Evolutionary conservation across 2,113 vertebrate species (phyloP), one percentile per base, ranked within the genome.

Genomic region (Oreotrochilus melanogaster): DNA sequence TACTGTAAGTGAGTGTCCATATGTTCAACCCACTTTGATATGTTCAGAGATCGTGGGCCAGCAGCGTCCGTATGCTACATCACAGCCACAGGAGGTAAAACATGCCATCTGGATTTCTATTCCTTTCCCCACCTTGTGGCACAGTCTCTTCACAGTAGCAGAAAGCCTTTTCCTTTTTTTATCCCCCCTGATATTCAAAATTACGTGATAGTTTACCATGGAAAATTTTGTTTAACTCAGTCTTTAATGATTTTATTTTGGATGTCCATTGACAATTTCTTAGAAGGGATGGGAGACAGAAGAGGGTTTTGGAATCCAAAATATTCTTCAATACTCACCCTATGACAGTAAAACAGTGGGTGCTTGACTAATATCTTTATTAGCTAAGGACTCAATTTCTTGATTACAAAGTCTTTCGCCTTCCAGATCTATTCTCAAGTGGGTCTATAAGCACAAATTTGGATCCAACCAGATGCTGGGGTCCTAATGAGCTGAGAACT

Each of bases 1-100:
- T 88, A 61, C 75, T 83, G 71, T 76, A 54, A 86, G 62, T 11
- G 10, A 88, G 88, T 54, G 92, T 95, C 96, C 95, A 88, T 95
- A 96, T 97, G 96, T 90, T 97, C 91, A 90, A 65, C 85, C 90
- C 85, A 54, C 82, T 95, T 86, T 54, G 93, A 80, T 91, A 42
- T 78, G 86, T 83, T 95, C 78, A 25, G 71, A 73, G 85, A 93
- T 92, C 88, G 50, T 90, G 90, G 95, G 96, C 96, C 92, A 94
- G 90, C 93, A 96, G 62, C 30, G 14, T 82, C 78, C 58, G 25
- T 95, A 95, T 95, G 96, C 92, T 92, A 6, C 58, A 58, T 86
- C 66, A 33, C 88, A 83, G n/a, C 72, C 81, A 42, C 7, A 79
- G 85, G 88, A 96, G 71, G 88, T 79, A 83, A 76, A 90, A 37